phyloP scores from a whole-genome alignment of 1,140 invertebrate genomes.

The Scaptomyza graminum region DNA sequence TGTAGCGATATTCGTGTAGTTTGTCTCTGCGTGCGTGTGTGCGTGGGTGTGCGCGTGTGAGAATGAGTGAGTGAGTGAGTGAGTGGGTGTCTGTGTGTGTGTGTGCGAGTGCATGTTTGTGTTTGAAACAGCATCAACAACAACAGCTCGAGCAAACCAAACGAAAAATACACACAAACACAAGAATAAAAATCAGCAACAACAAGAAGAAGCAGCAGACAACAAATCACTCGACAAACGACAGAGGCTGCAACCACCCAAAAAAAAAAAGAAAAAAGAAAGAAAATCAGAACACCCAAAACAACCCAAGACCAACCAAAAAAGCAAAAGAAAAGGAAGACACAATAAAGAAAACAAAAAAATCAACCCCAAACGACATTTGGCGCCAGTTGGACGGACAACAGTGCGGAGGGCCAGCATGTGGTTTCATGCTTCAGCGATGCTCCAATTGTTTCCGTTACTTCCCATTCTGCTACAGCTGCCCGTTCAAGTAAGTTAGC shows the following conservation, averaged over 20 bases:
- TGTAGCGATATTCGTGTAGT: conserved; percentile 30
- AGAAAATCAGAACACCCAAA: conserved; percentile 7
- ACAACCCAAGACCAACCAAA: conserved; percentile 16
- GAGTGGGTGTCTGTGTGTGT: conserved; percentile 18
- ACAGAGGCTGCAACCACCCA: conserved; percentile 48
- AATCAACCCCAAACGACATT: conserved; percentile 51
- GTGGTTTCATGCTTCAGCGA: conserved; percentile 44
- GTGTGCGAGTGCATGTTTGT: not conserved
- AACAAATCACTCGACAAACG: conserved; percentile 56
- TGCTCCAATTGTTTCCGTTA: conserved; percentile 35
- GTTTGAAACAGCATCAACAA: conserved; percentile 34
- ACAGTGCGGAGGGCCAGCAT: conserved; percentile 49
- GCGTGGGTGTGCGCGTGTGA: conserved; percentile 14
- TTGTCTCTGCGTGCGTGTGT: conserved; percentile 18
- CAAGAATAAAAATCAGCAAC: conserved; percentile 57
- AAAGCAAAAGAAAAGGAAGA: not conserved
- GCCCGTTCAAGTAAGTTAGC: conserved; percentile 29
- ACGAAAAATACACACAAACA: conserved; percentile 26
- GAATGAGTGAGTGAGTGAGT: conserved; percentile 15
- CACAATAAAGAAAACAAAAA: not conserved
- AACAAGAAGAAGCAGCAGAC: not conserved
- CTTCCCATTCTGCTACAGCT: conserved; percentile 36
- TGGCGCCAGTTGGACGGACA: conserved; percentile 60
- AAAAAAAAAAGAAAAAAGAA: conserved; percentile 2
- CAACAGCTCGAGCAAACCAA: conserved; percentile 49